Evolutionary conservation across 1,140 invertebrate genomes (phyloP).

Genomic region (Apis florea): DNA sequence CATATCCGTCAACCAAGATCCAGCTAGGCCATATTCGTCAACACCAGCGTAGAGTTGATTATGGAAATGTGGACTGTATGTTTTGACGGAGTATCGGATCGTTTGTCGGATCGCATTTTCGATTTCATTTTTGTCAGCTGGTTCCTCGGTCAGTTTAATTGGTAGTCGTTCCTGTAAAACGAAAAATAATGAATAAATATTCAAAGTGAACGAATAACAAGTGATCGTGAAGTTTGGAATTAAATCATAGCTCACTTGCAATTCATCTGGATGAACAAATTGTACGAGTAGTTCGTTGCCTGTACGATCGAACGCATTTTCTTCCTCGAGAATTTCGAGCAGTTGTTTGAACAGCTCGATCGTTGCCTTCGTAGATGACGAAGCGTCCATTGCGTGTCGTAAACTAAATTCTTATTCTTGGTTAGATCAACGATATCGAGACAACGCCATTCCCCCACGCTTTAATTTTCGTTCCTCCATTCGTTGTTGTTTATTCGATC

Average conservation of each 20-base stretch:
- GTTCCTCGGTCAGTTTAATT: conserved; percentile 78
- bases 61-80: conserved; percentile 86
- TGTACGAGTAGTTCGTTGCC: conserved; percentile 69
- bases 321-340: conserved; percentile 70
- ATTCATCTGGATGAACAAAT: conserved; percentile 75
- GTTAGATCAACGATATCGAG: not conserved
- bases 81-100: conserved; percentile 87
- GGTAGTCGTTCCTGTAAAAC: conserved; percentile 78
- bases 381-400: conserved; percentile 2
- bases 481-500: not conserved
- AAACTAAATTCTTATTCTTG: not conserved
- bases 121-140: conserved; percentile 79
- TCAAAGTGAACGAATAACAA: not conserved
- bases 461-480: not conserved
- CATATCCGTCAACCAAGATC: conserved; percentile 87
- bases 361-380: not conserved
- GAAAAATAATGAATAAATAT: not conserved
- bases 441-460: not conserved
- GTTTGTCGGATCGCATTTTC: conserved; percentile 82
- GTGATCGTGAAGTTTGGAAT: too few relatives aligned
- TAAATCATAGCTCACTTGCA: conserved; percentile 68
- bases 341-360: conserved; percentile 62
- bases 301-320: conserved; percentile 67
- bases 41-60: conserved; percentile 89
- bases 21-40: conserved; percentile 88